These are phyloP conservation scores for Cryptus viduatorius DNA, from an alignment of 2,888 invertebrate species.

Conservation along the genomic window DNA sequence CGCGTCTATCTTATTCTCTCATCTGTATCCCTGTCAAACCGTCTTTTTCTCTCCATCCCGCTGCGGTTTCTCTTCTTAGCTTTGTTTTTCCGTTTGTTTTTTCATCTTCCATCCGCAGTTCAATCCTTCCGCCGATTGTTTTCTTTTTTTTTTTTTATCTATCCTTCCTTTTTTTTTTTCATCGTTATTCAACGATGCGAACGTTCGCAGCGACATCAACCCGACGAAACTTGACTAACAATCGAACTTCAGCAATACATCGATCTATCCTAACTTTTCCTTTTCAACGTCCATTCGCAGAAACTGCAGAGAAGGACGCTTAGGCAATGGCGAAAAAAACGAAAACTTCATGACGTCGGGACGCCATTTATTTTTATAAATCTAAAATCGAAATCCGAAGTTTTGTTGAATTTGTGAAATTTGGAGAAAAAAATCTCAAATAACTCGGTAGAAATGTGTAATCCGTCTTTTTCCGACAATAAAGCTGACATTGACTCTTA, in stretches of 20 bases:
- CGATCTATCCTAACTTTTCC: too few relatives aligned
- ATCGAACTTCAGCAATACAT: constrained; percentile 1
- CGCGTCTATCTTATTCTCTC: constrained; percentile 25
- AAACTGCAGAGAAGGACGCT: too few relatives aligned
- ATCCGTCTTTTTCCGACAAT: too few relatives aligned
- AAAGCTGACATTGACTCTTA: too few relatives aligned
- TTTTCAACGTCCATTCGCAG: not conserved
- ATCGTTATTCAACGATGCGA: not conserved
- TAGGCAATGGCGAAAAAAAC: too few relatives aligned
- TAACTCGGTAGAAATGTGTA: too few relatives aligned
- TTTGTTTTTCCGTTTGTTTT: not conserved
- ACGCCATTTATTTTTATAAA: too few relatives aligned
- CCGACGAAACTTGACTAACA: constrained; percentile 43
- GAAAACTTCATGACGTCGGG: too few relatives aligned
- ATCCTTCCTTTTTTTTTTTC: not conserved
- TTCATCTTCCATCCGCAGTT: not conserved
- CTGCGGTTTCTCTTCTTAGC: constrained; percentile 10
- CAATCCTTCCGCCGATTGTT: not conserved
- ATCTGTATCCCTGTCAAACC: constrained; percentile 30
- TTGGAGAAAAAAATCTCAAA: too few relatives aligned
- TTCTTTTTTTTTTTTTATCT: not conserved
- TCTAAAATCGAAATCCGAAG: too few relatives aligned
- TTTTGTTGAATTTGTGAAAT: too few relatives aligned
- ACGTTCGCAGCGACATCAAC: not conserved
- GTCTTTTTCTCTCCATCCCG: constrained; percentile 24